Evolutionary conservation across 92 coral and sea anemone species (phyloP).

Genomic region (Epizoanthus scotinus): DNA sequence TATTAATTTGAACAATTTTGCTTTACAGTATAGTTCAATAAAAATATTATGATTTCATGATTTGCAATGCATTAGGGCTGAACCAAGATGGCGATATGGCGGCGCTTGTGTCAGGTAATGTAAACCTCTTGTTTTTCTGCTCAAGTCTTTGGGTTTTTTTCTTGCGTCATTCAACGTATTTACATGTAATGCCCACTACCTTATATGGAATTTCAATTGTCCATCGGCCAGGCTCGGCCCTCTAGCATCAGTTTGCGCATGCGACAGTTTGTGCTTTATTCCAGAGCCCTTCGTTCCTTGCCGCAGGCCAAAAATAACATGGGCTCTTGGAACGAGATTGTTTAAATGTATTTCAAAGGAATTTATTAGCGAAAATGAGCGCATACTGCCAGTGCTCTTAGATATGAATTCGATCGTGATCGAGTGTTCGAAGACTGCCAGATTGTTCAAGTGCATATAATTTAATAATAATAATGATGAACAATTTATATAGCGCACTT

Average conservation of each 20-base stretch:
- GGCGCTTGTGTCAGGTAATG: neutral
- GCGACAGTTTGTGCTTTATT: too few relatives aligned
- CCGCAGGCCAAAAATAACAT: too few relatives aligned
- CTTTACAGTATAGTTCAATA: neutral
- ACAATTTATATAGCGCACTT: too few relatives aligned
- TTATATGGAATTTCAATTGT: too few relatives aligned
- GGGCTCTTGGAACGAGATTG: too few relatives aligned
- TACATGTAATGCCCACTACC: conserved; percentile 16
- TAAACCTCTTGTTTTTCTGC: conserved; percentile 20
- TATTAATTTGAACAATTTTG: neutral
- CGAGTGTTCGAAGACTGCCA: too few relatives aligned
- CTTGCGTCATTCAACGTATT: neutral
- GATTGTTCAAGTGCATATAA: too few relatives aligned
- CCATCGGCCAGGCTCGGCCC: too few relatives aligned
- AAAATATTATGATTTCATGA: conserved; percentile 4
- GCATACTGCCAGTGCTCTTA: neutral
- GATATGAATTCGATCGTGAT: neutral
- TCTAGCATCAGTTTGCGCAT: too few relatives aligned
- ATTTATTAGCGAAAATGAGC: conserved; percentile 13
- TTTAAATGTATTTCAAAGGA: conserved; percentile 12
- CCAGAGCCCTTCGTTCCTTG: too few relatives aligned
- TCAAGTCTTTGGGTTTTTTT: conserved; percentile 20
- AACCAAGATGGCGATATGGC: conserved; percentile 14
- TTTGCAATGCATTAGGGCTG: conserved; percentile 27
- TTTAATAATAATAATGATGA: too few relatives aligned